A percentile compares a stretch with the other conserved stretches of the same genome.
These are phyloP conservation scores for Crotalus tigris DNA, from an alignment of 2,113 vertebrate species.

Conservation along the genomic window DNA sequence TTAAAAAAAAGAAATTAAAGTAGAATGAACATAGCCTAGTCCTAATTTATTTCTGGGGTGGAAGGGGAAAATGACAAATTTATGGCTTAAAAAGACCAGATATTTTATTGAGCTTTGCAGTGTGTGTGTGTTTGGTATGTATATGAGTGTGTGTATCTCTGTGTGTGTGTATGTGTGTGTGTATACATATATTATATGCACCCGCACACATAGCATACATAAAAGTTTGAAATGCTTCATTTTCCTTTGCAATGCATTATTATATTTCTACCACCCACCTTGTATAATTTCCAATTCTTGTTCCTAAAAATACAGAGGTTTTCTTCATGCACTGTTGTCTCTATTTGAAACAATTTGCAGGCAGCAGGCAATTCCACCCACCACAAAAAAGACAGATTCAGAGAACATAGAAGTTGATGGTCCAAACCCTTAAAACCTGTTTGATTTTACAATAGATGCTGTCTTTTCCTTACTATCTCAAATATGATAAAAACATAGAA, in stretches of 20 bases:
- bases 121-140: not conserved
- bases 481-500: not conserved
- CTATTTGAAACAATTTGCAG: slow-evolving; percentile 61
- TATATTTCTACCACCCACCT: slow-evolving; percentile 58
- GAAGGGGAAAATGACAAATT: not conserved
- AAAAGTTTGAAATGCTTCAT: slow-evolving; percentile 4
- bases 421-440: not conserved
- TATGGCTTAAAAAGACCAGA: not conserved
- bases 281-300: slow-evolving; percentile 54
- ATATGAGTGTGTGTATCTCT: not conserved
- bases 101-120: not conserved
- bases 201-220: not conserved
- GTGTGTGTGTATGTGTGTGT: not conserved
- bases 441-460: not conserved
- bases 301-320: slow-evolving; percentile 58
- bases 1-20: not conserved
- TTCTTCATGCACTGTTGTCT: slow-evolving; percentile 54
- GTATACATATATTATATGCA: not conserved
- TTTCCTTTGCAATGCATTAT: slow-evolving; percentile 36
- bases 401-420: not conserved
- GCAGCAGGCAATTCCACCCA: slow-evolving; percentile 61
- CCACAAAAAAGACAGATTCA: slow-evolving; percentile 36
- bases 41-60: not conserved
- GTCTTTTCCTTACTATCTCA: not conserved
- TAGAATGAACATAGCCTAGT: not conserved